These are phyloP conservation scores for Anabas testudineus DNA, from an alignment of 2,797 vertebrate genomes.

Conservation along the genomic window DNA sequence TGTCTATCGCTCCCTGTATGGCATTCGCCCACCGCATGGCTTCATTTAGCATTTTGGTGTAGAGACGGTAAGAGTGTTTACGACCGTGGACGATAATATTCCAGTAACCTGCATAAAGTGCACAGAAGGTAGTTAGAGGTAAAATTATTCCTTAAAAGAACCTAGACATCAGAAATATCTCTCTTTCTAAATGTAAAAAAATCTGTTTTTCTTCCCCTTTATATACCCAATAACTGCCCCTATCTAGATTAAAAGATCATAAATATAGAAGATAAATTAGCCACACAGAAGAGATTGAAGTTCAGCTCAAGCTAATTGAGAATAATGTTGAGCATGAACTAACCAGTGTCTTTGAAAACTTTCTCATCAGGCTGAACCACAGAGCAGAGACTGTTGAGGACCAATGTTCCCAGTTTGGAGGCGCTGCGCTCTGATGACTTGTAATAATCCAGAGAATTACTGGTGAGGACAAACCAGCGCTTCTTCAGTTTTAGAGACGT, in stretches of 20 bases:
- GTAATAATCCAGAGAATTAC: constrained; percentile 92
- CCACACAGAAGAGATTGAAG: not conserved
- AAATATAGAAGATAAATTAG: not conserved
- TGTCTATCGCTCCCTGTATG: constrained; percentile 93
- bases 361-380: constrained; percentile 92
- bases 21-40: constrained; percentile 94
- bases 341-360: constrained; percentile 92
- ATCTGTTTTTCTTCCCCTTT: too few species aligned
- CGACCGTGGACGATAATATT: constrained; percentile 92
- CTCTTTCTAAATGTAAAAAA: too few species aligned
- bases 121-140: not conserved
- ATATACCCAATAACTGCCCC: too few species aligned
- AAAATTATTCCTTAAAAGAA: too few species aligned
- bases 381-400: constrained; percentile 94
- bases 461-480: constrained; percentile 94
- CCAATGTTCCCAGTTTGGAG: constrained; percentile 91
- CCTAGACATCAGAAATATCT: not conserved
- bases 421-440: constrained; percentile 90
- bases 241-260: not conserved
- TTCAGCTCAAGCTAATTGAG: not conserved
- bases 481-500: constrained; percentile 94
- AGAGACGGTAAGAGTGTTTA: constrained; percentile 93
- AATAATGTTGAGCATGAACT: constrained; percentile 37
- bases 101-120: constrained; percentile 88
- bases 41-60: constrained; percentile 93